These are phyloP conservation scores for Micrastur ruficollis DNA, from an alignment of 2,797 vertebrate species.

Conservation along the genomic window DNA sequence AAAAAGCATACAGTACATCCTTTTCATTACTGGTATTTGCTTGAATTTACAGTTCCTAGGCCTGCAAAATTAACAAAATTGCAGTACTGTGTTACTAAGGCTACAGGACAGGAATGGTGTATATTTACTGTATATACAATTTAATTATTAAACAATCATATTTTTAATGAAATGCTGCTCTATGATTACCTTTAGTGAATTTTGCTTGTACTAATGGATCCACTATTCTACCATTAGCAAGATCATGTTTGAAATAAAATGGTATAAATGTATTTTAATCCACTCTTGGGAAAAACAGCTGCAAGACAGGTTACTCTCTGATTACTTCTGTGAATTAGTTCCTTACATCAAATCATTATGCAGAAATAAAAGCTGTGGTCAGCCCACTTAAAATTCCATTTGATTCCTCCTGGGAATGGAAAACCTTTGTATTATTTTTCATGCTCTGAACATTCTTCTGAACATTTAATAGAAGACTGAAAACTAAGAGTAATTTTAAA, in stretches of 20 bases:
- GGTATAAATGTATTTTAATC: constrained; percentile 49
- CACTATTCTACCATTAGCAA: constrained; percentile 44
- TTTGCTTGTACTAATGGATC: constrained; percentile 48
- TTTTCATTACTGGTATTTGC: neutral
- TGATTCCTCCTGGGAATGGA: constrained; percentile 26
- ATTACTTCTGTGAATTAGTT: constrained; percentile 40
- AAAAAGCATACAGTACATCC: neutral
- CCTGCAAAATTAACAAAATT: constrained; percentile 38
- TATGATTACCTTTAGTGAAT: constrained; percentile 25
- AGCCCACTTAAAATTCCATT: constrained; percentile 61
- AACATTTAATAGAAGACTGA: constrained; percentile 9
- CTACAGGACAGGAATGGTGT: neutral
- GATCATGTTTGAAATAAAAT: constrained; percentile 31
- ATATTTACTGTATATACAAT: constrained; percentile 12
- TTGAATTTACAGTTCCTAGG: neutral
- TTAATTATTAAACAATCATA: constrained; percentile 62
- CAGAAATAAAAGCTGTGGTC: constrained; percentile 58
- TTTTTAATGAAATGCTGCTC: constrained; percentile 49
- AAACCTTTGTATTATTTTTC: neutral
- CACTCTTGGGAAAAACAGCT: constrained; percentile 37
- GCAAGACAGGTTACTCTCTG: neutral
- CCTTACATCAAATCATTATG: constrained; percentile 46
- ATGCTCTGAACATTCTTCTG: neutral
- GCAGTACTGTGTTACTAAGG: neutral
- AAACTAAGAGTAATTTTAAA: neutral